phyloP scores from a whole-genome alignment of 1,140 invertebrate species.

The Papilio polytes region DNA sequence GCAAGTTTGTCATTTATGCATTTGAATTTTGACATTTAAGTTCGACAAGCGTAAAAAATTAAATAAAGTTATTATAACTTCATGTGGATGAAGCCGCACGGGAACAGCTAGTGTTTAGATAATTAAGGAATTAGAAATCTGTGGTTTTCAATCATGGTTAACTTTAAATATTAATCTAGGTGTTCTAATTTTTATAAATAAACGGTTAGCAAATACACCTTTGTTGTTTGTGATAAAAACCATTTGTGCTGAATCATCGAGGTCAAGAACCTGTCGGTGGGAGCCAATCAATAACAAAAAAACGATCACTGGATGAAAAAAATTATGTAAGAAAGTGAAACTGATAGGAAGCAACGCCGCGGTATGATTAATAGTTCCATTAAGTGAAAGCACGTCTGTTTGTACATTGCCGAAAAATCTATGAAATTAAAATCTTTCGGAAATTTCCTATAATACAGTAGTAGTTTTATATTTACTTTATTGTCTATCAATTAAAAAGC shows the following conservation, averaged over 20 bases:
- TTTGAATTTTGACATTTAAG: too few relatives aligned
- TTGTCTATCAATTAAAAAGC: not conserved
- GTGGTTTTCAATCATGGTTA: not conserved
- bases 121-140: not conserved
- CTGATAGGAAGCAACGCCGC: slow-evolving; percentile 12
- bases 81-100: too few relatives aligned
- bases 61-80: too few relatives aligned
- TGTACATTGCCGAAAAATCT: slow-evolving; percentile 26
- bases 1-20: too few relatives aligned
- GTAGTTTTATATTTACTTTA: not conserved
- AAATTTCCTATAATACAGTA: not conserved
- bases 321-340: slow-evolving; percentile 38
- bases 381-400: slow-evolving; percentile 29
- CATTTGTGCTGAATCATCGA: slow-evolving; percentile 7
- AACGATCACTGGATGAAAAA: slow-evolving; percentile 7
- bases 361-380: slow-evolving; percentile 35
- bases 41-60: too few relatives aligned
- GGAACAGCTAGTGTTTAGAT: too few relatives aligned
- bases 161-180: not conserved
- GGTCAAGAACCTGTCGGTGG: slow-evolving; percentile 22
- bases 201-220: not conserved
- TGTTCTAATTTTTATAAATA: slow-evolving; percentile 9
- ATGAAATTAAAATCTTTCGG: slow-evolving; percentile 12
- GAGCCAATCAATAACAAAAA: slow-evolving; percentile 19
- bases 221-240: not conserved